These are phyloP conservation scores for Rhabditoides inermis DNA, from an alignment of 2,888 invertebrate genomes.

Conservation along the genomic window DNA sequence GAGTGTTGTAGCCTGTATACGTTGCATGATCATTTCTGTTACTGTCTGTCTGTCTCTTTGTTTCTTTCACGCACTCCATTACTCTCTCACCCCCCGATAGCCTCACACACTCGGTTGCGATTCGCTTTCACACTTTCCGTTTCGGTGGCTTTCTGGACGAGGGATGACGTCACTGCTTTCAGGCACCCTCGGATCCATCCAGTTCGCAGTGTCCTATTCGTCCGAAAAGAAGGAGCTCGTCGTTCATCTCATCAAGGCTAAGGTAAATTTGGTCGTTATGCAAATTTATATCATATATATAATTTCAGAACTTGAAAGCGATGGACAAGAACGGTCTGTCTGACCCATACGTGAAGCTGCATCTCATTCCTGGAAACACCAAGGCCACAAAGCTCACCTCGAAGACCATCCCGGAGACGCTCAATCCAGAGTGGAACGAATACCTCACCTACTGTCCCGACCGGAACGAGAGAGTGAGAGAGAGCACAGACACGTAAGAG, in stretches of 20 bases:
- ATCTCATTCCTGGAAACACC: conserved; percentile 58
- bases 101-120: too few relatives aligned
- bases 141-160: too few relatives aligned
- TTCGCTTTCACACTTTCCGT: too few relatives aligned
- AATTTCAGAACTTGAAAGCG: conserved; percentile 44
- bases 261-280: conserved; percentile 17
- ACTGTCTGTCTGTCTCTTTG: too few relatives aligned
- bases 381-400: conserved; percentile 66
- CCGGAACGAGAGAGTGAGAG: too few relatives aligned
- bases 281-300: not conserved
- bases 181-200: conserved; percentile 49
- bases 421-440: conserved; percentile 90
- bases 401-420: conserved; percentile 75
- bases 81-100: too few relatives aligned
- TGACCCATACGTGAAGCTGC: conserved; percentile 70
- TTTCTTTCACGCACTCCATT: too few relatives aligned
- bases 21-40: too few relatives aligned
- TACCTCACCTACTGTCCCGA: conserved; percentile 81
- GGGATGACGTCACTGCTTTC: conserved; percentile 11
- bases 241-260: conserved; percentile 44
- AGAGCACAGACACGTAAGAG: too few relatives aligned
- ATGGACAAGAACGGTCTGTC: conserved; percentile 73
- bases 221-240: conserved; percentile 41
- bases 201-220: conserved; percentile 42
- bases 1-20: too few relatives aligned